Evolutionary conservation across 1,140 invertebrate genomes (phyloP), one percentile per base, ranked within the genome.

Genomic region (Hormaphis cornu): DNA sequence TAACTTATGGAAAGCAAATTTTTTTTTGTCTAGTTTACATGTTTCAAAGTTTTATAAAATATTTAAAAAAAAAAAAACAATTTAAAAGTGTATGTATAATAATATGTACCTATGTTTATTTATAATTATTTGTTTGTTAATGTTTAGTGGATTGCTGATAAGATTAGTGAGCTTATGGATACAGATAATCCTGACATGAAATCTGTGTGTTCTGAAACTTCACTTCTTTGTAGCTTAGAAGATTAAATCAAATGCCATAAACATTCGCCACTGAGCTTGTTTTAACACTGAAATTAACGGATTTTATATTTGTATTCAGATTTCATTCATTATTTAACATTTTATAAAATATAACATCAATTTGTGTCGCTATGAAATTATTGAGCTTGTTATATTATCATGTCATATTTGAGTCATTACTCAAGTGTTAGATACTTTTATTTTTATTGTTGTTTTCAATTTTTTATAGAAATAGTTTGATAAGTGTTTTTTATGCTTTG

Each of bases 221-320:
- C 59, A 16, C 42, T 63, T 46, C 14, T 63, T 2, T 30, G 48
- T 48, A 33, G 33, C 74, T 73, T 24, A 54, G 53, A 56, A 8
- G 0, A 33, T 54, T 33, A 33, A 33, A 33, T 35, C 12, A 52
- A 52, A n/a, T 42, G n/a, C 1, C 12, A 16, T n/a, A 4, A 28
- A 20, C 35, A 7, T n/a, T 18, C 28, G n/a, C 14, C 14, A 14
- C 48, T 28, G 3, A 26, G n/a, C 20, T 28, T 53, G 5, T 30
- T 30, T 54, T 54, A 7, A 35, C 9, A 14, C 18, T 20, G 18
- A 7, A 1, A 18, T 35, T 54, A 1, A 33, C 9, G 30, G 9
- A 33, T 14, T 10, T 4, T 33, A 22, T 54, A 14, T 54, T 20
- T 52, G 26, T 52, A 33, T 14, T 54, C 28, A 33, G 2, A 7